Conservation (phyloP, 2,888 invertebrate species). For the Cinara cedri region DNA sequence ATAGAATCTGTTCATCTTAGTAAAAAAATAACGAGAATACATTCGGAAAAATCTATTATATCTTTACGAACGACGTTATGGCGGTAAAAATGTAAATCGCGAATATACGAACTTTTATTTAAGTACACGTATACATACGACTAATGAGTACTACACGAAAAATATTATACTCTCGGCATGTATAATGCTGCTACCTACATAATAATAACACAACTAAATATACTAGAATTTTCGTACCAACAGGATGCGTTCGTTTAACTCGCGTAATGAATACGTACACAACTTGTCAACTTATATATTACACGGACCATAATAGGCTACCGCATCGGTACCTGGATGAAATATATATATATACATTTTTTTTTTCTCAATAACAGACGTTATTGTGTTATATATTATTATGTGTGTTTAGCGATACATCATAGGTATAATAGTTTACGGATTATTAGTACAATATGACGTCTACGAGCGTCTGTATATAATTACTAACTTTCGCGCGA, state of each 20-base stretch:
- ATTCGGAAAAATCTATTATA: background rate
- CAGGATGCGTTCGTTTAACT: slow-evolving; percentile 44
- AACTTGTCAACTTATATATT: slow-evolving; percentile 7
- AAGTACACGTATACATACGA: background rate
- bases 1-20: background rate
- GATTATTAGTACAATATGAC: slow-evolving; percentile 25
- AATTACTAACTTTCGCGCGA: slow-evolving; percentile 36
- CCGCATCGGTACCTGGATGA: slow-evolving; percentile 15
- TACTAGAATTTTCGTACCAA: slow-evolving; percentile 14
- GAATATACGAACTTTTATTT: too few relatives aligned
- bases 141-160: background rate
- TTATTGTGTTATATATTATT: background rate
- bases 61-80: too few relatives aligned
- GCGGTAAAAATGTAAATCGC: too few relatives aligned
- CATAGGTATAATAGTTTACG: too few relatives aligned
- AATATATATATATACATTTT: background rate
- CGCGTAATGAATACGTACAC: slow-evolving; percentile 20
- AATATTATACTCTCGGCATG: background rate
- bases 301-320: slow-evolving; percentile 11
- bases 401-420: slow-evolving; percentile 5
- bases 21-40: background rate
- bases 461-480: slow-evolving; percentile 14
- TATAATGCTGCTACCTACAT: background rate
- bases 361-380: slow-evolving; percentile 32
- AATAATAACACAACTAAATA: background rate